A percentile compares a stretch with the other conserved stretches of the same genome.
These are phyloP conservation scores for Mesodorylaimus sp. DNA, from an alignment of 2,888 invertebrate species.

Conservation along the genomic window DNA sequence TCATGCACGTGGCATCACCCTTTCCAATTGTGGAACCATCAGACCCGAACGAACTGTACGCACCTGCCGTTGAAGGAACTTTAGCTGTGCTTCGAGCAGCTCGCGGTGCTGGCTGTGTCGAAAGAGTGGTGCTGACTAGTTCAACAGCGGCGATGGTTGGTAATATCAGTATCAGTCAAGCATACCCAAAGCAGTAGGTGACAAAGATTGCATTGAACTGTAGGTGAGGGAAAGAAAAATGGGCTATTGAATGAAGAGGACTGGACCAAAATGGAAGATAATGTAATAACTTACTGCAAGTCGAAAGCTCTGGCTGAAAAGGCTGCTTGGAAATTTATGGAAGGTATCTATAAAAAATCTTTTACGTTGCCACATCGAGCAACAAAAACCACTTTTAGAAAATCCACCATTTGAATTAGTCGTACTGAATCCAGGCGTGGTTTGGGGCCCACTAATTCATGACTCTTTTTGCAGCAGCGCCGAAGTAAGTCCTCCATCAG, in stretches of 20 bases:
- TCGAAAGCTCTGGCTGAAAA: constrained; percentile 40
- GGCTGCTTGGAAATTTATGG: constrained; percentile 39
- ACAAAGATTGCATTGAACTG: constrained; percentile 28
- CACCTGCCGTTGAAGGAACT: constrained; percentile 38
- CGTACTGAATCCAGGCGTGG: constrained; percentile 34
- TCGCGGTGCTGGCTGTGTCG: constrained; percentile 32
- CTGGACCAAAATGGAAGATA: constrained; percentile 25
- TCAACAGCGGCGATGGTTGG: constrained; percentile 30
- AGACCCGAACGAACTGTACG: constrained; percentile 27
- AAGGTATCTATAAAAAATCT: background rate
- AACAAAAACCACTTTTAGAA: constrained; percentile 20
- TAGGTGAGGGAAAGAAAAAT: background rate
- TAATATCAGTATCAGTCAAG: too few relatives aligned
- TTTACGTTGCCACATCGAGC: too few relatives aligned
- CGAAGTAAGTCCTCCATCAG: background rate
- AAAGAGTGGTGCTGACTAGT: constrained; percentile 38
- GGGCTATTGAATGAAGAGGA: constrained; percentile 33
- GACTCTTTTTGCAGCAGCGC: constrained; percentile 5
- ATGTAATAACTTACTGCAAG: constrained; percentile 31
- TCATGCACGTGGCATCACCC: constrained; percentile 9
- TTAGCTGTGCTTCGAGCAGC: constrained; percentile 36
- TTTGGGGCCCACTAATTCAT: constrained; percentile 32
- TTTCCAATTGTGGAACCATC: background rate
- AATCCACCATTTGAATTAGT: constrained; percentile 26
- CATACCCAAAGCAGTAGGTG: constrained; percentile 38